Conservation (phyloP, 1,140 invertebrate species). For the Habropoda laboriosa region DNA sequence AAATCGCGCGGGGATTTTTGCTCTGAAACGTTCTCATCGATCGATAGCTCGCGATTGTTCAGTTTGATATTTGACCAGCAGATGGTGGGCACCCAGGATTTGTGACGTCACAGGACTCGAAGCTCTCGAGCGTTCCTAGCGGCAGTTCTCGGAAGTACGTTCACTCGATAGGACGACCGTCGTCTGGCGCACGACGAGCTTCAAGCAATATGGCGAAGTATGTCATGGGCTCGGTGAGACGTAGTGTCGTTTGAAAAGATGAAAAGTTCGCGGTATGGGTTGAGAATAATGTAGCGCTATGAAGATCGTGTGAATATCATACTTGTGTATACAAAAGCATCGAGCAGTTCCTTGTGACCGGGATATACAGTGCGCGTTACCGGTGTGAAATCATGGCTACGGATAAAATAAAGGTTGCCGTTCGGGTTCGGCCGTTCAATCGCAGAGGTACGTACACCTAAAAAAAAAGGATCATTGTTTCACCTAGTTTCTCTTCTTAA, state of each 20-base stretch:
- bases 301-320: slow-evolving; percentile 58
- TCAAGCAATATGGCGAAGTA: slow-evolving; percentile 79
- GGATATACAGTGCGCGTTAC: slow-evolving; percentile 68
- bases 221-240: slow-evolving; percentile 76
- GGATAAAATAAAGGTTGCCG: slow-evolving; percentile 98
- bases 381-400: slow-evolving; percentile 85
- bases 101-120: slow-evolving; percentile 43
- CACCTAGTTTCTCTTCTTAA: not conserved
- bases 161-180: slow-evolving; percentile 61
- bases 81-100: not conserved
- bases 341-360: slow-evolving; percentile 58
- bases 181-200: slow-evolving; percentile 59
- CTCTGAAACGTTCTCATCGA: not conserved
- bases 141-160: slow-evolving; percentile 50
- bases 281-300: slow-evolving; percentile 73
- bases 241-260: slow-evolving; percentile 72
- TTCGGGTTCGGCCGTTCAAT: slow-evolving; percentile 97
- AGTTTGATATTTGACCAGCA: not conserved
- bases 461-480: not conserved
- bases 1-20: not conserved
- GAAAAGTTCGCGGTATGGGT: slow-evolving; percentile 71
- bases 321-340: slow-evolving; percentile 56
- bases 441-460: slow-evolving; percentile 90
- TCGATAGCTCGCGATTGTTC: not conserved
- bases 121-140: slow-evolving; percentile 54